A percentile compares a stretch with the other conserved stretches of the same genome.
Evolutionary conservation across 2,888 invertebrate genomes (phyloP).

Genomic region (Tillus elongatus): DNA sequence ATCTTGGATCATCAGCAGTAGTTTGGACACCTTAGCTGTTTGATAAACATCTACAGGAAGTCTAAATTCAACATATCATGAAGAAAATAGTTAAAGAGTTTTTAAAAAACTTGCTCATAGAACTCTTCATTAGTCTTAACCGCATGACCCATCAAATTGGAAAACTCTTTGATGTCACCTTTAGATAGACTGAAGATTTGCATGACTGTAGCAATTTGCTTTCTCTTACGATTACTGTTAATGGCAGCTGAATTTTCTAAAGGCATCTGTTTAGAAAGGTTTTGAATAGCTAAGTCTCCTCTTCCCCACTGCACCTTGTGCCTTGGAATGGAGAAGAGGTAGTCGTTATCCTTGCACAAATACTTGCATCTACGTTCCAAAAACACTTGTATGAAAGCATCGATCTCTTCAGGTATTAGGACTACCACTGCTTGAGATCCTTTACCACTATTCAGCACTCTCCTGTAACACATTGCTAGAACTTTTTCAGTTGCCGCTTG

Average conservation of each 20-base stretch:
- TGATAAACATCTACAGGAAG: constrained; percentile 20
- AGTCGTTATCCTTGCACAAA: constrained; percentile 2
- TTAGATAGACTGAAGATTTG: constrained; percentile 10
- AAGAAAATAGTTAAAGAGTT: background rate
- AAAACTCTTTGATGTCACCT: constrained; percentile 7
- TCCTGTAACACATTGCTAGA: constrained; percentile 13
- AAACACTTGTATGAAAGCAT: constrained; percentile 2
- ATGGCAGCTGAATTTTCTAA: too few relatives aligned
- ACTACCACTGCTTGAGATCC: constrained; percentile 13
- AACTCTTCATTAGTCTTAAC: constrained; percentile 8
- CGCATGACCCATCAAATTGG: constrained; percentile 10
- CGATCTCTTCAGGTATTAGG: background rate
- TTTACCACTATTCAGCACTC: constrained; percentile 6
- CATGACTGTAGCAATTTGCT: constrained; percentile 24
- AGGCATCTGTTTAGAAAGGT: too few relatives aligned
- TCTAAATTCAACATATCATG: constrained; percentile 10
- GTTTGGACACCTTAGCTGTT: constrained; percentile 21
- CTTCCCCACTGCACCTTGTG: constrained; percentile 2
- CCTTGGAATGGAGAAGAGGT: background rate
- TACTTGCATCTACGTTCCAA: constrained; percentile 1
- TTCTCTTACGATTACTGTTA: constrained; percentile 21
- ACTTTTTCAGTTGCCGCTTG: constrained; percentile 20
- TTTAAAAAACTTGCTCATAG: constrained; percentile 1
- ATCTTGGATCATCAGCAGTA: constrained; percentile 17
- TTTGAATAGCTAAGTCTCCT: too few relatives aligned